Percentiles rank a stretch among this genome's conserved stretches.
phyloP scores from a whole-genome alignment of 2,113 vertebrate genomes.

The Spheniscus mendiculus region DNA sequence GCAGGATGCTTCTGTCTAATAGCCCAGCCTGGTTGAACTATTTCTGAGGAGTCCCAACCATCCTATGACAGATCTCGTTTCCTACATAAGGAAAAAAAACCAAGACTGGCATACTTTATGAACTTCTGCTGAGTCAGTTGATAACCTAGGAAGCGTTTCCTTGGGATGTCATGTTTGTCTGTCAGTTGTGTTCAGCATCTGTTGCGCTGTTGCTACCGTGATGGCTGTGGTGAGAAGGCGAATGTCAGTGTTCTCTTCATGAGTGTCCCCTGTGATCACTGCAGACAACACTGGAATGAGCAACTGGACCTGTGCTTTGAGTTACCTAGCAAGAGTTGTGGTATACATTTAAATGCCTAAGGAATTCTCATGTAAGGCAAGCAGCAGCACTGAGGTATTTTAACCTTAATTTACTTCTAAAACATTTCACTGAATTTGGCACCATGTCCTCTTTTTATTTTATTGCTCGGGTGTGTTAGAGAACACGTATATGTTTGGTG shows the following conservation, averaged over 20 bases:
- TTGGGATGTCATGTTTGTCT: background rate
- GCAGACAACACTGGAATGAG: background rate
- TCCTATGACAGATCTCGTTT: background rate
- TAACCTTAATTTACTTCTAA: background rate
- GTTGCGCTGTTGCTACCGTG: background rate
- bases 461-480: background rate
- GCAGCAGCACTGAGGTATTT: background rate
- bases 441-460: background rate
- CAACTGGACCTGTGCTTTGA: background rate
- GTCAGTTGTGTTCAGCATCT: background rate
- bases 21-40: background rate
- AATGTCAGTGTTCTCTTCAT: background rate
- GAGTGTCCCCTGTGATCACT: accelerated
- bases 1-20: background rate
- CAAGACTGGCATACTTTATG: background rate
- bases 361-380: background rate
- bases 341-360: background rate
- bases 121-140: background rate
- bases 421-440: background rate
- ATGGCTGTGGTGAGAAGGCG: background rate
- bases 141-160: background rate
- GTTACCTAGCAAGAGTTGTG: background rate
- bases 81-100: background rate
- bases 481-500: background rate
- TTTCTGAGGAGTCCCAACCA: background rate